These are phyloP conservation scores for Noctua comes DNA, from an alignment of 2,888 invertebrate genomes.

Conservation along the genomic window DNA sequence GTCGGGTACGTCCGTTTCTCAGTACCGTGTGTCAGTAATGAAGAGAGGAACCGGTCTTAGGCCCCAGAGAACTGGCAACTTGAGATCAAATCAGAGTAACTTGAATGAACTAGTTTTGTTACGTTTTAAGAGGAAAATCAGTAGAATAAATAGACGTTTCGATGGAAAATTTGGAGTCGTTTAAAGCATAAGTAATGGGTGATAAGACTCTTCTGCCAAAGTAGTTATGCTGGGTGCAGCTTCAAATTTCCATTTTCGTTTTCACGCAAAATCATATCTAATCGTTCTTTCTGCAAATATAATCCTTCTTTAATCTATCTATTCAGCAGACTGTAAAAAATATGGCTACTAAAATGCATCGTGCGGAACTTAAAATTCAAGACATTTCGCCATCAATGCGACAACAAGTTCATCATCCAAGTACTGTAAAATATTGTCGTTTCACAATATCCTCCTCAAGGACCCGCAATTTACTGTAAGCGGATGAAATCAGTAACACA, in stretches of 20 bases:
- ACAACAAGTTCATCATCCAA: neutral
- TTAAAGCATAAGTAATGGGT: neutral
- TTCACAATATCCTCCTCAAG: neutral
- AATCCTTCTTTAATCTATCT: neutral
- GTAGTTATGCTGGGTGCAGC: neutral
- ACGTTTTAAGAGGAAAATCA: slow-evolving; percentile 31
- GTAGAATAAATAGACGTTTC: slow-evolving; percentile 4
- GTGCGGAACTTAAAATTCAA: neutral
- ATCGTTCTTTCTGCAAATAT: neutral
- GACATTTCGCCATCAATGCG: neutral
- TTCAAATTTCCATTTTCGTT: neutral
- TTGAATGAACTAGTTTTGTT: slow-evolving; percentile 59
- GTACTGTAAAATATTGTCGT: neutral
- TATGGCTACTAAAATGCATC: neutral
- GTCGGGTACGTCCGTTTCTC: slow-evolving; percentile 54
- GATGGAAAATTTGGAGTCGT: neutral
- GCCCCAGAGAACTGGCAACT: slow-evolving; percentile 68
- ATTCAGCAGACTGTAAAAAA: neutral
- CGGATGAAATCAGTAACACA: slow-evolving; percentile 15
- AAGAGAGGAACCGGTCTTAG: slow-evolving; percentile 81
- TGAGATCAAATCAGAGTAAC: slow-evolving; percentile 63
- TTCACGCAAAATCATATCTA: neutral
- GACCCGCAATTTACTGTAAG: slow-evolving; percentile 19
- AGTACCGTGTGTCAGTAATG: slow-evolving; percentile 74
- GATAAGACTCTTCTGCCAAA: neutral